Percentiles rank a stretch among this genome's conserved stretches.
These are phyloP conservation scores for Agrotis puta DNA, from an alignment of 2,888 invertebrate genomes.

Conservation along the genomic window DNA sequence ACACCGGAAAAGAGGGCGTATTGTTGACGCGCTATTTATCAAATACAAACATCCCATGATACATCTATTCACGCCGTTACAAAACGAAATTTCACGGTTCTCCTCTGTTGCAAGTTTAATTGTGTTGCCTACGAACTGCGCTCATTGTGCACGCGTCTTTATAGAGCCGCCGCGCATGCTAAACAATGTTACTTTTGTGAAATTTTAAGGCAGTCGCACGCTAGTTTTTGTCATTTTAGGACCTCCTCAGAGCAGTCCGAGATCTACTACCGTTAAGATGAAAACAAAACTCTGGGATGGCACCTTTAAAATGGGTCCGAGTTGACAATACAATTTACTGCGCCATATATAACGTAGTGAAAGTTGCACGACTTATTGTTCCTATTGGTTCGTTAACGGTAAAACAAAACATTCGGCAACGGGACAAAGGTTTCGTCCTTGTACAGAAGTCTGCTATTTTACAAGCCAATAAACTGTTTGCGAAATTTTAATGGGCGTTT, in stretches of 20 bases:
- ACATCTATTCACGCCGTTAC: constrained; percentile 81
- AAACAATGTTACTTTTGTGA: constrained; percentile 80
- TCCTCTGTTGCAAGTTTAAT: constrained; percentile 79
- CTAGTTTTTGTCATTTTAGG: constrained; percentile 80
- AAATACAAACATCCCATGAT: constrained; percentile 85
- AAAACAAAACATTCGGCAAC: constrained; percentile 77
- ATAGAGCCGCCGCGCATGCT: constrained; percentile 75
- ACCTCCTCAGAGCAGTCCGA: constrained; percentile 78
- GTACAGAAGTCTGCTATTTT: constrained; percentile 83
- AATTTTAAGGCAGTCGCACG: constrained; percentile 80
- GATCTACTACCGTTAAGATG: constrained; percentile 86
- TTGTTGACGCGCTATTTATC: constrained; percentile 86
- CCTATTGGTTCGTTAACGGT: constrained; percentile 82
- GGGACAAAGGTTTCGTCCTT: constrained; percentile 78
- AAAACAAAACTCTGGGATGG: constrained; percentile 80
- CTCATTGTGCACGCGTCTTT: constrained; percentile 78
- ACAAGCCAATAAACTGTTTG: constrained; percentile 82
- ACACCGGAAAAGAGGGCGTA: constrained; percentile 82
- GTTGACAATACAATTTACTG: constrained; percentile 85
- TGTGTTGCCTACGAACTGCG: constrained; percentile 77
- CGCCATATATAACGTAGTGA: constrained; percentile 89
- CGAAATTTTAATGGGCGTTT: constrained; percentile 80
- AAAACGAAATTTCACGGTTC: constrained; percentile 85
- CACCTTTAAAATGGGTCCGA: constrained; percentile 74
- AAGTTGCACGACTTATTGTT: constrained; percentile 83